Evolutionary conservation across 2,888 invertebrate genomes (phyloP).

Genomic region (Ctenicera cuprea): DNA sequence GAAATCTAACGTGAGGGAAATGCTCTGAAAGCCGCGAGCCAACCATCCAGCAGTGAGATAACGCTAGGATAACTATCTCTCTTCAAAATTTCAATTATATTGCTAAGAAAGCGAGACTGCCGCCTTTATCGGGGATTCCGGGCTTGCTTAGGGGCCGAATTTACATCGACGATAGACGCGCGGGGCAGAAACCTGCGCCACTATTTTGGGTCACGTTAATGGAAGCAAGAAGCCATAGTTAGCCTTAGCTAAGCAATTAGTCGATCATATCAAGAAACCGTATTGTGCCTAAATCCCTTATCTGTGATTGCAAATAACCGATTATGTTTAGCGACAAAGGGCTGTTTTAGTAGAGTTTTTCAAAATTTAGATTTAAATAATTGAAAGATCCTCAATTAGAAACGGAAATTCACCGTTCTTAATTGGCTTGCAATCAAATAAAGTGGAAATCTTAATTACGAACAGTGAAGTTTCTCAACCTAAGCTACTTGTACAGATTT

Average conservation of each 20-base stretch:
- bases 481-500: too few relatives aligned
- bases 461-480: too few relatives aligned
- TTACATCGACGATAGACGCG: conserved; percentile 32
- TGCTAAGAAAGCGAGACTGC: conserved; percentile 28
- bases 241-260: conserved; percentile 23
- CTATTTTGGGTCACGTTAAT: conserved; percentile 12
- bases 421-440: too few relatives aligned
- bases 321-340: conserved; percentile 11
- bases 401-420: too few relatives aligned
- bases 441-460: too few relatives aligned
- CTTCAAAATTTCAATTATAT: conserved; percentile 40
- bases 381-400: too few relatives aligned
- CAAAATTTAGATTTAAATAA: too few relatives aligned
- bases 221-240: conserved; percentile 25
- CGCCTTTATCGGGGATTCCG: conserved; percentile 32
- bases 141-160: conserved; percentile 26
- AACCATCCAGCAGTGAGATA: conserved; percentile 12
- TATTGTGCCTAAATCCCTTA: conserved; percentile 8
- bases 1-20: conserved; percentile 12
- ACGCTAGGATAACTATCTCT: conserved; percentile 16
- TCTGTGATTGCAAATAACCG: conserved; percentile 1
- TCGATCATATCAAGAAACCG: conserved; percentile 22
- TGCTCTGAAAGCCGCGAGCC: conserved; percentile 8
- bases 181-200: conserved; percentile 1
- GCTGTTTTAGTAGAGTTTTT: background rate